Evolutionary conservation across 2,113 vertebrate genomes (phyloP).

Genomic region (Rutilus rutilus): DNA sequence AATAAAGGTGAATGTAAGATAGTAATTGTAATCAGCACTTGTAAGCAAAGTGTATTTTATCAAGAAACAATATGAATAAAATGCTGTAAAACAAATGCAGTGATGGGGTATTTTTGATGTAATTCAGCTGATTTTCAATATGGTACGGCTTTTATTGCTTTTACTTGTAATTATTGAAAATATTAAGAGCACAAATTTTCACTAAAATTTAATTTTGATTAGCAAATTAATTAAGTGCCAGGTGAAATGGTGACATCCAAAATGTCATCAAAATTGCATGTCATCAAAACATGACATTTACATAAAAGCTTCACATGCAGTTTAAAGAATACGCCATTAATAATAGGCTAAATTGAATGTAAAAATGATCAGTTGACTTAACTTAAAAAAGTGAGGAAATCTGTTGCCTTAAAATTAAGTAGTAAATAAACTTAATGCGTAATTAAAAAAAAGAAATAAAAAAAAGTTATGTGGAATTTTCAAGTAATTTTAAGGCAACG

Average conservation of each 20-base stretch:
- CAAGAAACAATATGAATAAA: constrained; percentile 75
- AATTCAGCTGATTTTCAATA: constrained; percentile 17
- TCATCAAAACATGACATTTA: neutral
- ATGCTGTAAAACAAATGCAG: constrained; percentile 64
- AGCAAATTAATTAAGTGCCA: neutral
- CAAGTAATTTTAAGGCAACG: too few species aligned
- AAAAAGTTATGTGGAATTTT: too few species aligned
- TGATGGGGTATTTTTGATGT: neutral
- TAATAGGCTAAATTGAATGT: neutral
- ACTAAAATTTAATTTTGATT: neutral
- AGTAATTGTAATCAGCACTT: constrained; percentile 81
- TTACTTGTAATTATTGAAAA: neutral
- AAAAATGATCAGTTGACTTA: too few species aligned
- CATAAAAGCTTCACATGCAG: neutral
- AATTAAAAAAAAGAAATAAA: too few species aligned
- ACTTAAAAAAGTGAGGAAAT: too few species aligned
- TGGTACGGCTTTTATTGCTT: neutral
- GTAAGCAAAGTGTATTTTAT: constrained; percentile 82
- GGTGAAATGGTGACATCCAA: too few species aligned
- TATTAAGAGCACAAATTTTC: neutral
- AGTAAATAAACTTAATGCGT: too few species aligned
- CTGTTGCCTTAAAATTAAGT: too few species aligned
- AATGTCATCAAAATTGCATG: neutral
- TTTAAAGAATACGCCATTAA: neutral
- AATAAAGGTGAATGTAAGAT: constrained; percentile 79